phyloP scores from a whole-genome alignment of 2,888 invertebrate species.

The Timandra comae region DNA sequence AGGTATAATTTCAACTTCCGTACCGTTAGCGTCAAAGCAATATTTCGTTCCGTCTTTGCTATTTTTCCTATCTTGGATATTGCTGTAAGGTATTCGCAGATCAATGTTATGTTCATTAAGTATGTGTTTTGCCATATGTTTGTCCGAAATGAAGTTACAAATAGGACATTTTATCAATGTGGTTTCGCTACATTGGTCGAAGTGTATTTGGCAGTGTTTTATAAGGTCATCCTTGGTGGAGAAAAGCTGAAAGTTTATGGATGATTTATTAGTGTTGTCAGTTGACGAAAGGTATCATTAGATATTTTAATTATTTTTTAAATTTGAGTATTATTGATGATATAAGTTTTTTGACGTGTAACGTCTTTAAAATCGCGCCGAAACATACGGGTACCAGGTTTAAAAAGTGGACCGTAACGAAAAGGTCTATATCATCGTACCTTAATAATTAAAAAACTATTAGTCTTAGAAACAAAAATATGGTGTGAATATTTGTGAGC shows the following conservation, averaged over 20 bases:
- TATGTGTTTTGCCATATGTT: conserved; percentile 35
- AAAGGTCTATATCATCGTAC: no score
- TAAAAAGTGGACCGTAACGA: no score
- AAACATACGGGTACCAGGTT: no score
- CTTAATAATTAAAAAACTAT: no score
- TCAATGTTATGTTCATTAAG: conserved; percentile 27
- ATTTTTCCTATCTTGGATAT: conserved; percentile 28
- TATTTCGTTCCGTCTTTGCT: conserved; percentile 34
- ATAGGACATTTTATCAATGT: conserved; percentile 55
- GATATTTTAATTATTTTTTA: no score
- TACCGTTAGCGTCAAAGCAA: conserved; percentile 34
- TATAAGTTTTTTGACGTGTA: no score
- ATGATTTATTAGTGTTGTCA: not conserved
- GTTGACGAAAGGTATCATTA: no score
- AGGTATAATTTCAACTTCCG: conserved; percentile 49
- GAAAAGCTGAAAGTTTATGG: conserved; percentile 58
- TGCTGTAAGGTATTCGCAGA: conserved; percentile 28
- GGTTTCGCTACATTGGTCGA: conserved; percentile 44
- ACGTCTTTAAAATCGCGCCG: no score
- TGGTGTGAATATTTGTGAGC: no score
- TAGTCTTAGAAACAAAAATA: no score
- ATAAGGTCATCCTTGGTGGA: conserved; percentile 42
- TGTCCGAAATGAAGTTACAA: conserved; percentile 40
- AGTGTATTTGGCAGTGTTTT: conserved; percentile 50
- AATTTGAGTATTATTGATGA: no score